These are phyloP conservation scores for Pharmacophagus antenor DNA, from an alignment of 2,888 invertebrate species.

Conservation along the genomic window DNA sequence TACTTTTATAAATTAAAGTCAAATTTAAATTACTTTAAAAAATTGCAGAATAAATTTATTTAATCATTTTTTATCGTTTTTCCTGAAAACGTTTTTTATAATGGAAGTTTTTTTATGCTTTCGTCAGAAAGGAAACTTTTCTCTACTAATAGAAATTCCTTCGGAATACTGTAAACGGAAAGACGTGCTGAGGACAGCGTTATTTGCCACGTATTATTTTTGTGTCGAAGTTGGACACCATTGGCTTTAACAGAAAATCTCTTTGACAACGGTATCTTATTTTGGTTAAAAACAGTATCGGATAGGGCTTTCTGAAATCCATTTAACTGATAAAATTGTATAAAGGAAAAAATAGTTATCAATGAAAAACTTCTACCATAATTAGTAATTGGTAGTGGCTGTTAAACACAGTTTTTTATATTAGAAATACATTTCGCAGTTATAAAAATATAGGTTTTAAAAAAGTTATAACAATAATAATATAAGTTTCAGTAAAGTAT, in stretches of 20 bases:
- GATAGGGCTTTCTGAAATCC: constrained; percentile 15
- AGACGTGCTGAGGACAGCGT: constrained; percentile 67
- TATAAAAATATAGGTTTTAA: too few relatives aligned
- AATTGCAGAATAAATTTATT: constrained; percentile 40
- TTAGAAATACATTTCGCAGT: background rate
- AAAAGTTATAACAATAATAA: background rate
- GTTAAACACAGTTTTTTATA: too few relatives aligned
- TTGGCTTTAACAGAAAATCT: constrained; percentile 60
- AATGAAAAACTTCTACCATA: too few relatives aligned
- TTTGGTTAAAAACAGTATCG: constrained; percentile 32
- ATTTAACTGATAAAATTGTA: constrained; percentile 13
- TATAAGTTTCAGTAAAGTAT: constrained; percentile 12
- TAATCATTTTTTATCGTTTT: constrained; percentile 59
- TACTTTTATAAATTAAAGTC: background rate
- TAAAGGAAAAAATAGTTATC: background rate
- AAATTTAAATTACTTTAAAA: constrained; percentile 1
- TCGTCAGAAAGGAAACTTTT: constrained; percentile 67
- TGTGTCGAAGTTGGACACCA: constrained; percentile 57
- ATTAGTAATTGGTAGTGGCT: too few relatives aligned
- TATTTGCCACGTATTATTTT: constrained; percentile 72
- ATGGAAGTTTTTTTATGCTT: constrained; percentile 68
- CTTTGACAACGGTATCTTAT: constrained; percentile 45
- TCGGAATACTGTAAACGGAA: constrained; percentile 71
- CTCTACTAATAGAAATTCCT: constrained; percentile 74
- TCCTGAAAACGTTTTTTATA: constrained; percentile 66